A percentile compares a stretch with the other conserved stretches of the same genome.
These are phyloP conservation scores for Sesamia inferens DNA, from an alignment of 2,888 invertebrate species.

Conservation along the genomic window DNA sequence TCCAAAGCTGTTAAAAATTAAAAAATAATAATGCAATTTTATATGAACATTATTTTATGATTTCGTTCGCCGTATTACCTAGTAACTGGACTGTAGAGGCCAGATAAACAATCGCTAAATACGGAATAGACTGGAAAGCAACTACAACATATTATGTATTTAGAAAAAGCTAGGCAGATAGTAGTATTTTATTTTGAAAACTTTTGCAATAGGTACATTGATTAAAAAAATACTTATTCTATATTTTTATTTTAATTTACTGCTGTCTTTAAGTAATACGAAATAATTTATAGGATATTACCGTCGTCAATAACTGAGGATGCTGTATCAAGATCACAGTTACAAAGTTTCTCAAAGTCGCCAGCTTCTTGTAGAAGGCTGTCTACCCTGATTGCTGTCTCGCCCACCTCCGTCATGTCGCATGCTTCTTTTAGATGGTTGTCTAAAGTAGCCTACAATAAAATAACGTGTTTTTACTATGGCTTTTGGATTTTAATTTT, in stretches of 20 bases:
- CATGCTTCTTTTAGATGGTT: slow-evolving; percentile 94
- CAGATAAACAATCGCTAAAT: too few species aligned
- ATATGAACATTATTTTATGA: too few species aligned
- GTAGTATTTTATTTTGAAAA: not conserved
- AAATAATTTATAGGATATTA: slow-evolving; percentile 54
- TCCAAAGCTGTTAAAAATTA: not conserved
- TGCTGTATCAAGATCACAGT: slow-evolving; percentile 95
- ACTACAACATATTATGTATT: too few species aligned
- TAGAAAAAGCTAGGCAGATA: too few species aligned
- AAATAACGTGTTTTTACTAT: not conserved
- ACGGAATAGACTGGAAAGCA: too few species aligned
- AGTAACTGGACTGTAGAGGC: too few species aligned
- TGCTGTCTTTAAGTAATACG: not conserved
- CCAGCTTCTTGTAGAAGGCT: slow-evolving; percentile 94
- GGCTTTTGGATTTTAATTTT: too few species aligned
- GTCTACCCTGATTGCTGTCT: slow-evolving; percentile 95
- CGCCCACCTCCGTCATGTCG: slow-evolving; percentile 97
- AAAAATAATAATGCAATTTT: too few species aligned
- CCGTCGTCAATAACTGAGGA: slow-evolving; percentile 94
- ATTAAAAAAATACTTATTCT: not conserved
- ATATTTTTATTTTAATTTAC: not conserved
- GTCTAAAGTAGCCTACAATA: slow-evolving; percentile 92
- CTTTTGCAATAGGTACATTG: not conserved
- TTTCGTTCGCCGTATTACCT: too few species aligned
- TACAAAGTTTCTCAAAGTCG: slow-evolving; percentile 94